Conservation (phyloP, 2,888 invertebrate species). For the Sacculina carcini region DNA sequence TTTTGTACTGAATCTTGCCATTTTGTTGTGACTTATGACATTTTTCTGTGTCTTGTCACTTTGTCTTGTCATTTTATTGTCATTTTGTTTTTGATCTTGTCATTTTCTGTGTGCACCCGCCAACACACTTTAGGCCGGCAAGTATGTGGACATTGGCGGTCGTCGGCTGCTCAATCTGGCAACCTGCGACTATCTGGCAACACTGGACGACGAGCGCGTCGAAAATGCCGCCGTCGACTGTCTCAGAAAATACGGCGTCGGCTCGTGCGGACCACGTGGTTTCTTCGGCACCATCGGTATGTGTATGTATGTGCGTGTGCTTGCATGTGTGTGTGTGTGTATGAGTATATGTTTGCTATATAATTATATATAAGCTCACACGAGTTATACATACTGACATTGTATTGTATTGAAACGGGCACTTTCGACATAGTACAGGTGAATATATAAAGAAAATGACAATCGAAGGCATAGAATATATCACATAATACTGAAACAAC, state of each 20-base stretch:
- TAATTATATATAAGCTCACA: too few relatives aligned
- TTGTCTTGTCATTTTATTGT: not conserved
- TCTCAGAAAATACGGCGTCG: slow-evolving; percentile 29
- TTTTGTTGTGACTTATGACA: not conserved
- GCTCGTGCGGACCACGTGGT: slow-evolving; percentile 30
- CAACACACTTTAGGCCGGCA: slow-evolving; percentile 16
- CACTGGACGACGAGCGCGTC: slow-evolving; percentile 27
- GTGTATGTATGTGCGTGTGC: too few relatives aligned
- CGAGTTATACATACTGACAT: too few relatives aligned
- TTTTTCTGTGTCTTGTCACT: not conserved
- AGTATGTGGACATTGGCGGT: slow-evolving; percentile 24
- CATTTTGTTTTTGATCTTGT: not conserved
- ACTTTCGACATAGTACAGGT: not conserved
- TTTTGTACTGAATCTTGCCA: not conserved
- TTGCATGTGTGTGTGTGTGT: too few relatives aligned
- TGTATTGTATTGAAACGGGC: too few relatives aligned
- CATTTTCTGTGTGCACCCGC: not conserved
- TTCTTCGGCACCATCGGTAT: slow-evolving; percentile 31
- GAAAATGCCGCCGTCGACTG: slow-evolving; percentile 26
- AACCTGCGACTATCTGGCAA: slow-evolving; percentile 28
- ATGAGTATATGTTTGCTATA: too few relatives aligned
- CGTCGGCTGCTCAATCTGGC: slow-evolving; percentile 40
- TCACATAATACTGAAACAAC: too few relatives aligned
- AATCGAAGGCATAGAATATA: too few relatives aligned
- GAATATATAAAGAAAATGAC: too few relatives aligned